Base-by-base conservation (phyloP, 2,888 invertebrate species). In the Sinhomidia bicolor region DNA sequence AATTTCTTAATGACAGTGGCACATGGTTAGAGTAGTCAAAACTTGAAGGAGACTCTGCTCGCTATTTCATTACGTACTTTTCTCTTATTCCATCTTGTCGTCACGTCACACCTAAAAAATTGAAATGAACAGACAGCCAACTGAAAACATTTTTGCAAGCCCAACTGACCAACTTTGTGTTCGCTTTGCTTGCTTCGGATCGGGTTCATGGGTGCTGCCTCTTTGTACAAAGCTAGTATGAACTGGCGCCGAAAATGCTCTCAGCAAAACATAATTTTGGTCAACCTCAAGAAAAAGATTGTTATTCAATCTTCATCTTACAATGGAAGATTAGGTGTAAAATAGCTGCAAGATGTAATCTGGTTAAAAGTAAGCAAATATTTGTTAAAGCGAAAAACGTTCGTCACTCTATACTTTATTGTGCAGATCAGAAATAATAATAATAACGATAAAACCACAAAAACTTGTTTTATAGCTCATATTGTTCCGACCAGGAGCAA, bases 1-100 rank as follows among this genome's bases (percentile, higher is more conserved):
- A n/a, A n/a, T n/a, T n/a, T n/a, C n/a, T 85, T 79, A 85, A 85
- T 85, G 79, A 68, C 79, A 68, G 79, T 79, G 85, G 85, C 85
- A 85, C 85, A 85, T 85, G 85, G 65, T 20, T 57, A n/a, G n/a
- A n/a, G 29, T 14, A 7, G 17, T 12, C 23, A 32, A 26, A 65
- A 65, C 32, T 12, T 32, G 62, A 32, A 65, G 29, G 62, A 65
- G 62, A 32, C 32, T 12, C 32, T 17, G 14, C 62, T 65, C n/a
- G 14, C 12, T n/a, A 51, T 60, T 23, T n/a, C n/a, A 60, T 29
- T 65, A 32, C 32, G 29, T 32, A 29, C 29, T 65, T 32, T 26
- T 44, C 12, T 20, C 1, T 12, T 1, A 10, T 68, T 65, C 14
- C 14, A 32, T 32, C 62, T 6, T n/a, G 32, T 74, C 74, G 57